Evolutionary conservation across 2,888 invertebrate species (phyloP), one percentile per base, ranked within the genome.

Genomic region (Notocelia uddmanniana): DNA sequence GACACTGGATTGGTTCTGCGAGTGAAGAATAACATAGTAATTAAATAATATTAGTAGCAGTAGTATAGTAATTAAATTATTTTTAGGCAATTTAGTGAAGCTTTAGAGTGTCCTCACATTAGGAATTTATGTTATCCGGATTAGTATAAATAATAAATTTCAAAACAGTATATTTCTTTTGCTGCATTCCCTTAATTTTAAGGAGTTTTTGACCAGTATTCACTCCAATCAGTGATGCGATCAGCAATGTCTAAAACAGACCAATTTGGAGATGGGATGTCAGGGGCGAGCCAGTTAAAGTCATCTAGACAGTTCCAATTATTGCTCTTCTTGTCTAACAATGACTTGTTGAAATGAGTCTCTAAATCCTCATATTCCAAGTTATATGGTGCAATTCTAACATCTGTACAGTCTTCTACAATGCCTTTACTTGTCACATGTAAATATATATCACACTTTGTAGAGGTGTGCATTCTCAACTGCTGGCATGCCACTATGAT

Each of bases 361-460:
- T 96, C 95, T 76, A 98, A 93, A 73, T 95, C 95, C 5, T 95
- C 94, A 89, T 98, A 98, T 18, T 92, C 91, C 92, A 97, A 96
- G 83, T 96, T 97, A 83, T 98, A 99, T 5, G 97, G 97, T 13
- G 97, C 97, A 73, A 99, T 96, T 37, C 94, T 91, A 54, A 99
- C 96, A 55, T 95, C 92, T 15, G 92, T 93, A 81, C 98, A 98
- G 88, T 99, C 98, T 91, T 99, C 99, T 79, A 99, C 97, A 74
- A 99, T 98, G 0, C 98, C 98, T 84, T 97, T 96, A 84, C 98
- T 98, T 0, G 98, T 98, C 0, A 99, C 98, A 87, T 98, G 98
- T 76, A 99, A 92, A 88, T 98, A 98, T 83, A 99, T 96, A 68
- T 96, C 95, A 77, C 97, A 96, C 74, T 96, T 94, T 11, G 86